phyloP scores from a whole-genome alignment of 2,113 vertebrate species.

The Chlorocebus sabaeus region DNA sequence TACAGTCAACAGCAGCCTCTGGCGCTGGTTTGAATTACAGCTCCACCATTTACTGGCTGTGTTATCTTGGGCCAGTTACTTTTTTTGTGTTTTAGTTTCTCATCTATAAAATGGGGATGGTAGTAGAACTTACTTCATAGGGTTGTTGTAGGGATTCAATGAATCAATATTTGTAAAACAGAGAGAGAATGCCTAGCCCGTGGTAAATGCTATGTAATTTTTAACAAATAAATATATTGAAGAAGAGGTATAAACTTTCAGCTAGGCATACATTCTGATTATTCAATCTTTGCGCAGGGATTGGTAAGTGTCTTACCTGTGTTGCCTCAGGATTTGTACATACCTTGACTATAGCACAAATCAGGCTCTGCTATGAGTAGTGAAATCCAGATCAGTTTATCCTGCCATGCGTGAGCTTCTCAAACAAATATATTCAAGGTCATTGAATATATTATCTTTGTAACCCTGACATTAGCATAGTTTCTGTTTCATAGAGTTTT shows the following conservation, averaged over 20 bases:
- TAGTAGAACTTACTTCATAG: not conserved
- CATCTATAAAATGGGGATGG: not conserved
- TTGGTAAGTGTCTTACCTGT: not conserved
- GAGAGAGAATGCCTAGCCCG: not conserved
- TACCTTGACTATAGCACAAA: not conserved
- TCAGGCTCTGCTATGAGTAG: not conserved
- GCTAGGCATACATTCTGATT: not conserved
- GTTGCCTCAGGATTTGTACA: not conserved
- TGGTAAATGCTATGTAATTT: not conserved
- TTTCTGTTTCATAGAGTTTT: not conserved
- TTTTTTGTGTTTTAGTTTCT: not conserved
- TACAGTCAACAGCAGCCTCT: not conserved
- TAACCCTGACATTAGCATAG: not conserved
- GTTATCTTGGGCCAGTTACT: not conserved
- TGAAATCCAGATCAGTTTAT: not conserved
- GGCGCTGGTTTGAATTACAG: not conserved
- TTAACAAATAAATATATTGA: not conserved
- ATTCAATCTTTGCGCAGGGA: not conserved
- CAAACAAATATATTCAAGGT: constrained; percentile 12
- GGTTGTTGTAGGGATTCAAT: not conserved
- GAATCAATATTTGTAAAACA: not conserved
- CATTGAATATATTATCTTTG: not conserved
- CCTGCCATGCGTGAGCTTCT: not conserved
- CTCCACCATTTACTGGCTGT: not conserved
- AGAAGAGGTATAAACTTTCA: not conserved